Conservation (phyloP, 2,113 vertebrate species). For the Nothobranchius furzeri region DNA sequence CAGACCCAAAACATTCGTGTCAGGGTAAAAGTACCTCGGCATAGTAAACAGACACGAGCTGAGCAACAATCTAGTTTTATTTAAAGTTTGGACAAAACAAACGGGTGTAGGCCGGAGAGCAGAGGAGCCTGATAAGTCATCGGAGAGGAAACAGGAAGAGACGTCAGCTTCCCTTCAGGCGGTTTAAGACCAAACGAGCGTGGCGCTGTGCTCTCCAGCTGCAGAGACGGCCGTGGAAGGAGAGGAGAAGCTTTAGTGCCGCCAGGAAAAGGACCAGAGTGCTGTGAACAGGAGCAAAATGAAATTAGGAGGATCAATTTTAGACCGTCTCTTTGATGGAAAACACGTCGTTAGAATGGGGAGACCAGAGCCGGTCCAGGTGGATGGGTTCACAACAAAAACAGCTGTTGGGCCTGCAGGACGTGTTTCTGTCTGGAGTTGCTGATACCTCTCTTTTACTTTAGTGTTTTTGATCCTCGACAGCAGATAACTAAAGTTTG, state of each 20-base stretch:
- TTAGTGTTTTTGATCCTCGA: too few species aligned
- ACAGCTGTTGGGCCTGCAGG: too few species aligned
- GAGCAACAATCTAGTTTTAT: too few species aligned
- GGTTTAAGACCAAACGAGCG: slow-evolving; percentile 84
- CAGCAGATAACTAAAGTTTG: too few species aligned
- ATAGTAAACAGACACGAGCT: too few species aligned
- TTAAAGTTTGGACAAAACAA: slow-evolving; percentile 52
- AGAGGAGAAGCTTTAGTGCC: slow-evolving; percentile 9
- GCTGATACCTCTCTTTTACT: too few species aligned
- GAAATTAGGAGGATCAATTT: background rate
- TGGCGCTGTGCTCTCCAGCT: slow-evolving; percentile 46
- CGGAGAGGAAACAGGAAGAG: slow-evolving; percentile 81
- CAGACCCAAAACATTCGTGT: too few species aligned
- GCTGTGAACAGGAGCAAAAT: background rate
- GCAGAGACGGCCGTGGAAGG: slow-evolving; percentile 21
- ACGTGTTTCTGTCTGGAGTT: too few species aligned
- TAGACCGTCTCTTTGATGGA: background rate
- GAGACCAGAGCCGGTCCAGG: background rate
- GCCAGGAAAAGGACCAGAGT: background rate
- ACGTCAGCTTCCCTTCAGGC: slow-evolving; percentile 74
- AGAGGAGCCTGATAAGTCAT: slow-evolving; percentile 49
- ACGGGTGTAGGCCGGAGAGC: slow-evolving; percentile 64
- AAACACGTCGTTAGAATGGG: background rate
- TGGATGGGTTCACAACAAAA: too few species aligned
- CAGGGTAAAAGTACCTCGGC: too few species aligned